These are phyloP conservation scores for Antitype chi DNA, from an alignment of 2,888 invertebrate genomes.

Conservation along the genomic window DNA sequence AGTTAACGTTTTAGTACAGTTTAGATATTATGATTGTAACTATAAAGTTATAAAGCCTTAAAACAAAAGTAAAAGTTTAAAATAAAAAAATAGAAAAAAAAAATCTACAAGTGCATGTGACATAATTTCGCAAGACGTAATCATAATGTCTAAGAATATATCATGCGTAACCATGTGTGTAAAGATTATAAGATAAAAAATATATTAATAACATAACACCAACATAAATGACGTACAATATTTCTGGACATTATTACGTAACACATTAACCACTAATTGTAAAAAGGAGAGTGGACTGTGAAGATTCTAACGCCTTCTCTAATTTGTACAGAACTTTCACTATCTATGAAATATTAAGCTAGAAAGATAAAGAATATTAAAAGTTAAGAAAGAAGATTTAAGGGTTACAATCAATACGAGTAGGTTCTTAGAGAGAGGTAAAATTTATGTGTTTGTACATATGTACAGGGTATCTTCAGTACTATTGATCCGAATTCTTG, in stretches of 20 bases:
- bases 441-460: not conserved
- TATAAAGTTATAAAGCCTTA: not conserved
- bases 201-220: not conserved
- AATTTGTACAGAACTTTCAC: conserved; percentile 41
- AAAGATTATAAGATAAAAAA: not conserved
- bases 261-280: conserved; percentile 12
- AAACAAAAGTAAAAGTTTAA: not conserved
- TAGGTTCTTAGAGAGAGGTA: too few relatives aligned
- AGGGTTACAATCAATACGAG: not conserved
- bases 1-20: not conserved
- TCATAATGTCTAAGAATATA: not conserved
- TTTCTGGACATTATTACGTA: conserved; percentile 4
- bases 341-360: not conserved
- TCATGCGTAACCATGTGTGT: not conserved
- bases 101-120: not conserved
- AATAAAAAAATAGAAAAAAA: not conserved
- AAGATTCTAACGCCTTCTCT: conserved; percentile 15
- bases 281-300: conserved; percentile 22
- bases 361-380: not conserved
- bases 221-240: not conserved
- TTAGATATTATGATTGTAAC: not conserved
- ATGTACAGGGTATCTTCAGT: not conserved
- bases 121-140: not conserved
- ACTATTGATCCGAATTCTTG: not conserved
- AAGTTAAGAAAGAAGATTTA: conserved; percentile 4